These are phyloP conservation scores for Cheilinus undulatus DNA, from an alignment of 2,113 vertebrate species.

Conservation along the genomic window DNA sequence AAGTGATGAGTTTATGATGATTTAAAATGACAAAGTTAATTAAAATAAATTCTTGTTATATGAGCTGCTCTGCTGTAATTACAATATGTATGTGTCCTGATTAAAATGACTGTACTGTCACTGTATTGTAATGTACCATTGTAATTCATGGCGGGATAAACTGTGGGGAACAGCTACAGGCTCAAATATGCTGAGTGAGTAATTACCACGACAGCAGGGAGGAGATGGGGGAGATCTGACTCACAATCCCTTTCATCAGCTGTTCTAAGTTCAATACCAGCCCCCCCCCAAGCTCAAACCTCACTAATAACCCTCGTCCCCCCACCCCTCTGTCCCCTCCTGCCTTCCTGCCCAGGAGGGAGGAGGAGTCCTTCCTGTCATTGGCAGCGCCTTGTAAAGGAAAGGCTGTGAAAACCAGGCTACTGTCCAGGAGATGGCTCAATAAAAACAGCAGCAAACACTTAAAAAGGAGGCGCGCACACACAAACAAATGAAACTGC, in stretches of 20 bases:
- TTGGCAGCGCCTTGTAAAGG: conserved; percentile 75
- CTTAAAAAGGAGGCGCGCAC: conserved; percentile 48
- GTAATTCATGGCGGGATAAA: conserved; percentile 32
- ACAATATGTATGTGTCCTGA: conserved; percentile 1
- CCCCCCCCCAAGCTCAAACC: conserved; percentile 19
- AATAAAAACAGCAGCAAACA: conserved; percentile 78
- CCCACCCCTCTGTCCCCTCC: conserved; percentile 62
- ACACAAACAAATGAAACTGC: conserved; percentile 23
- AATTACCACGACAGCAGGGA: conserved; percentile 69
- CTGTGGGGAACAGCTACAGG: not conserved
- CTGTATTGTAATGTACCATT: not conserved
- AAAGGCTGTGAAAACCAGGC: conserved; percentile 78
- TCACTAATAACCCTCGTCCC: conserved; percentile 67
- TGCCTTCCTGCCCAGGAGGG: conserved; percentile 76
- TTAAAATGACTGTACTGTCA: conserved; percentile 14
- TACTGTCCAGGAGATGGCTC: conserved; percentile 80
- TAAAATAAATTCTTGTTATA: not conserved
- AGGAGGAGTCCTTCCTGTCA: conserved; percentile 83
- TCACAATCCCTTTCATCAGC: conserved; percentile 78
- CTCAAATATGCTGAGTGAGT: conserved; percentile 70
- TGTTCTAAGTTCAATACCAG: conserved; percentile 81
- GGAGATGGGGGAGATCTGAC: conserved; percentile 61
- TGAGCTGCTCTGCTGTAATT: not conserved
- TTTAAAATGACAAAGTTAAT: not conserved
- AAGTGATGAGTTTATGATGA: not conserved